Conservation (phyloP, 2,888 invertebrate genomes). For the Drosophila kanekoi region DNA sequence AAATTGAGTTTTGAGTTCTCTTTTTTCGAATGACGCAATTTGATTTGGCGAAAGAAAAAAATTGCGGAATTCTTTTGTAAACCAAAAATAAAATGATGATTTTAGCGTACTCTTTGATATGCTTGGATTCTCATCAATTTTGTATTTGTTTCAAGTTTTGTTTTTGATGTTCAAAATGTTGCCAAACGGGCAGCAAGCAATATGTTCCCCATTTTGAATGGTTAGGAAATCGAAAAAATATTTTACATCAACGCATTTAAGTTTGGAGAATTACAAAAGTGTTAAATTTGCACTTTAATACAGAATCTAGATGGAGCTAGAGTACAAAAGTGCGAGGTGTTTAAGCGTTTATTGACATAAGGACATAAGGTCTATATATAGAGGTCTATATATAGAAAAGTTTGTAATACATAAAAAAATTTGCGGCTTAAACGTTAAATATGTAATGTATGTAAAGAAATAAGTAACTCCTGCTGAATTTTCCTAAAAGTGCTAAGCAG, state of each 20-base stretch:
- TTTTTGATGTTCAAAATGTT: conserved; percentile 30
- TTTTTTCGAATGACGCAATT: conserved; percentile 43
- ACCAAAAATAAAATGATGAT: background rate
- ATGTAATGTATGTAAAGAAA: too few species aligned
- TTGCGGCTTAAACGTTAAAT: too few species aligned
- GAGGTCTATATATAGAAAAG: too few species aligned
- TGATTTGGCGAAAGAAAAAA: conserved; percentile 46
- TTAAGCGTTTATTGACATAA: too few species aligned
- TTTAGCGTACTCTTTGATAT: conserved; percentile 28
- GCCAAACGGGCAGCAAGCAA: conserved; percentile 15
- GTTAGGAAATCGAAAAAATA: background rate
- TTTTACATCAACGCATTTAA: background rate
- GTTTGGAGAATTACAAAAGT: too few species aligned
- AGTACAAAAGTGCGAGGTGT: too few species aligned
- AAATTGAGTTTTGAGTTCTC: conserved; percentile 8
- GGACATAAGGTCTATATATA: too few species aligned
- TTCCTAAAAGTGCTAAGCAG: too few species aligned
- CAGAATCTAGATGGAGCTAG: too few species aligned
- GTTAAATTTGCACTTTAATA: too few species aligned
- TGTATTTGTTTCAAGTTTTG: conserved; percentile 8
- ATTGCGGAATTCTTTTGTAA: conserved; percentile 29
- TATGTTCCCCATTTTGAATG: background rate
- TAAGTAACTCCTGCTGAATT: too few species aligned
- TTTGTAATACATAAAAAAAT: too few species aligned
- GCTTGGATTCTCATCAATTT: conserved; percentile 3